Evolutionary conservation across 2,113 vertebrate species (phyloP), one percentile per base, ranked within the genome.

Genomic region (Pholis gunnellus): DNA sequence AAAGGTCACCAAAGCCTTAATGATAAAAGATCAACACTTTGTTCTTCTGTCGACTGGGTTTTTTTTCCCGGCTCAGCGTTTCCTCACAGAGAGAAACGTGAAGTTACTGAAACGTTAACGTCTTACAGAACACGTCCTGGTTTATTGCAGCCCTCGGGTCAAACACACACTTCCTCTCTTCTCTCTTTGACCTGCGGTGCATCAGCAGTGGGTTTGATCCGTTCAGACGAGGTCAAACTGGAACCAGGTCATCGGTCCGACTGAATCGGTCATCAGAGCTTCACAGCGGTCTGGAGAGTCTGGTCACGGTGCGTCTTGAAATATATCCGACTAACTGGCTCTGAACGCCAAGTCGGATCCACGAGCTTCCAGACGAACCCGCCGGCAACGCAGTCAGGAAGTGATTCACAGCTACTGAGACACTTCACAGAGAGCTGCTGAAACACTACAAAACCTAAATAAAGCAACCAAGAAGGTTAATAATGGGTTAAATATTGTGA

Each of bases 231-330:
- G 36, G 52, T 72, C 70, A 60, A 29, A 14, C 25, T 14, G 38
- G 40, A 73, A 73, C 22, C 25, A 46, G 71, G 71, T 73, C 71
- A 73, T 4, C 71, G 5, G 71, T 73, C 71, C 0, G 56, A 44
- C 25, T 22, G 9, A 8, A 44, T 60, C 54, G 40, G 67, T 52
- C 68, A 15, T 46, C 44, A n/a, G 31, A 56, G 68, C 50, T 5
- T 56, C 68, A 10, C 50, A 17, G 29, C 31, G 17, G 27, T 34
- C 31, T 31, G 29, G 27, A 60, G 66, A 50, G 44, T 67, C 65
- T 29, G 64, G 13, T 34, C 34, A 34, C 34, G 65, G 29, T 17
- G 56, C 56, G 34, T 46, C 29, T 22, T 11, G 68, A 29, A n/a
- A 56, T 34, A n/a, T 15, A 20, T 69, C 29, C 2, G 0, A 9